These are phyloP conservation scores for Chelonus insularis DNA, from an alignment of 1,140 invertebrate species.

Conservation along the genomic window DNA sequence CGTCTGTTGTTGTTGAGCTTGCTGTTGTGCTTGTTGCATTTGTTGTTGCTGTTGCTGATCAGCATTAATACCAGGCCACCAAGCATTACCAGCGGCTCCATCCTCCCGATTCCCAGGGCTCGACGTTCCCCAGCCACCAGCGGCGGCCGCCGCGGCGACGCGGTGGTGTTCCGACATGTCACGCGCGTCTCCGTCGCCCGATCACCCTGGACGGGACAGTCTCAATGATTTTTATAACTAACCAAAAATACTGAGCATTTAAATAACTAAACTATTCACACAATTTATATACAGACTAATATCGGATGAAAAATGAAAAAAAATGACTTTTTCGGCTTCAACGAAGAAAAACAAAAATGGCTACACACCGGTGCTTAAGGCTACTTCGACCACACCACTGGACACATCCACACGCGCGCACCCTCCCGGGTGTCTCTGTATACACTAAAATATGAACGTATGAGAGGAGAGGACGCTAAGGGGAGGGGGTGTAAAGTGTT, in stretches of 20 bases:
- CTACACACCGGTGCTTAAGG: constrained; percentile 20
- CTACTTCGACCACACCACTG: constrained; percentile 17
- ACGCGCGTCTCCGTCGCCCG: constrained; percentile 33
- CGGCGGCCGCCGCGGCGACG: constrained; percentile 44
- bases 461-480: constrained; percentile 7
- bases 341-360: constrained; percentile 21
- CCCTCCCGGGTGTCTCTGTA: constrained; percentile 44
- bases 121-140: constrained; percentile 55
- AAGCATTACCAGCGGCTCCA: constrained; percentile 59
- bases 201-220: constrained; percentile 25
- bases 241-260: neutral
- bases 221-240: neutral
- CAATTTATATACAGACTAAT: too few species aligned
- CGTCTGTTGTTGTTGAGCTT: constrained; percentile 59
- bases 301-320: neutral
- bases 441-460: constrained; percentile 3
- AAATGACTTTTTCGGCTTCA: neutral
- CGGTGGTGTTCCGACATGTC: constrained; percentile 59
- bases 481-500: constrained; percentile 6
- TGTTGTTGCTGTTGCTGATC: constrained; percentile 49
- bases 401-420: constrained; percentile 49
- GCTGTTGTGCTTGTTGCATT: constrained; percentile 48
- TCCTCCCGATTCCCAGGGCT: constrained; percentile 60
- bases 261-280: neutral
- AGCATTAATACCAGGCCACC: constrained; percentile 54